Evolutionary conservation across 2,888 invertebrate genomes (phyloP).

Genomic region (Frankliniella intonsa): DNA sequence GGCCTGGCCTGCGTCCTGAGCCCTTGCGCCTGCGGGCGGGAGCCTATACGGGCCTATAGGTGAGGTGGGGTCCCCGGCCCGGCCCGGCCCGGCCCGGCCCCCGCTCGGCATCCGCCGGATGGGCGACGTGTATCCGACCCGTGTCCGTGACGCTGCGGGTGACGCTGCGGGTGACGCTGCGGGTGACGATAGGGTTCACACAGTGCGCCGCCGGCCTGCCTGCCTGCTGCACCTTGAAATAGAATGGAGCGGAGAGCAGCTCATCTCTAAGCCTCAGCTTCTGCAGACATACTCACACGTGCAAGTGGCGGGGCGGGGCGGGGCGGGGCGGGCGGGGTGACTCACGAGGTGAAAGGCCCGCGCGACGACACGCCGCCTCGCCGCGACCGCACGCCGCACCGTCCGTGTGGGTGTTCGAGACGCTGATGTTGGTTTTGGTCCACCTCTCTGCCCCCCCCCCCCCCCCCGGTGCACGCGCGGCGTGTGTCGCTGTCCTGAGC

Average conservation of each 20-base stretch:
- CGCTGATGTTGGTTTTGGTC: no score
- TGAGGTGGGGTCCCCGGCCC: not conserved
- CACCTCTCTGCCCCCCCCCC: not conserved
- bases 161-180: not conserved
- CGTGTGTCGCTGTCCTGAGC: no score
- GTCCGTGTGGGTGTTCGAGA: not conserved
- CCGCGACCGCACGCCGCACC: not conserved
- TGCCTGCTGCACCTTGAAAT: no score
- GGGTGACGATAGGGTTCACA: no score
- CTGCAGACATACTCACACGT: not conserved
- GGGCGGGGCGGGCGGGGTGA: not conserved
- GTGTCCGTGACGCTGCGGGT: not conserved
- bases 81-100: not conserved
- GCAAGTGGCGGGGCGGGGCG: not conserved
- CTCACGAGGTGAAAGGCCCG: not conserved
- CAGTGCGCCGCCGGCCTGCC: no score
- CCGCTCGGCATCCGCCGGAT: not conserved
- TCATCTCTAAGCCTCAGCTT: no score
- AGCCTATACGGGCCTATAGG: not conserved
- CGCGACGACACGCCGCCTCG: not conserved
- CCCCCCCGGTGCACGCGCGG: not conserved
- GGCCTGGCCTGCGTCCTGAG: no score
- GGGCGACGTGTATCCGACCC: no score
- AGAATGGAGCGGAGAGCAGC: no score
- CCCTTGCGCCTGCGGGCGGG: not conserved